Evolutionary conservation across 2,113 vertebrate species (phyloP), one percentile per base, ranked within the genome.

Genomic region (Macquaria australasica): DNA sequence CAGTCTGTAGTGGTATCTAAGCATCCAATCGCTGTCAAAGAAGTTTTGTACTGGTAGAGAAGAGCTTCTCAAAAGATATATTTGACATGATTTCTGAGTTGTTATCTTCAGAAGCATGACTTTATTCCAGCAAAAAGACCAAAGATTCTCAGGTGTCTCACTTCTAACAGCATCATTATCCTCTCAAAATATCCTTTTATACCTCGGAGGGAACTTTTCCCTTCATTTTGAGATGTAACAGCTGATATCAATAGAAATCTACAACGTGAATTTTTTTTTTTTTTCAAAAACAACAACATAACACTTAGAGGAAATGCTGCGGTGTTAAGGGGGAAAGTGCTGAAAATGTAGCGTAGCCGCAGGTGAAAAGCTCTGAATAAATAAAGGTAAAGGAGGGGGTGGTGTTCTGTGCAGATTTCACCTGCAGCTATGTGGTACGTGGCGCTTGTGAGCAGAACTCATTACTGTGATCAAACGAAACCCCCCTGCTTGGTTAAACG

Each of bases 381-480:
- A 90, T 87, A 85, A 84, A 77, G 67, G 64, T 69, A 71, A 86
- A 71, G 68, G 79, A 80, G 63, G 45, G 43, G 78, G 69, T 4
- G 39, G 73, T 23, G 3, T 37, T 34, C 28, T 79, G 63, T 51
- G 67, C 67, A 76, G 45, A 83, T 85, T 88, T 92, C 88, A 89
- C 71, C 91, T 83, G 88, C 85, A 93, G 92, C 90, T 83, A 90
- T 77, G 87, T 75, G 55, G 78, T 83, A 94, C 93, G 87, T 91
- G 93, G 90, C 91, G 79, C 53, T 90, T 87, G 88, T 77, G 91
- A 95, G 82, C 79, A 91, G 60, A 77, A 87, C 89, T 93, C 93
- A 84, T 93, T 93, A 93, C 88, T 74, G 69, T 78, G 94, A 96
- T 96, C 93, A 96, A 96, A 94, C 82, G 79, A 79, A 86, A 84